A percentile compares a stretch with the other conserved stretches of the same genome.
phyloP scores from a whole-genome alignment of 2,797 vertebrate species.

The Chromis chromis region DNA sequence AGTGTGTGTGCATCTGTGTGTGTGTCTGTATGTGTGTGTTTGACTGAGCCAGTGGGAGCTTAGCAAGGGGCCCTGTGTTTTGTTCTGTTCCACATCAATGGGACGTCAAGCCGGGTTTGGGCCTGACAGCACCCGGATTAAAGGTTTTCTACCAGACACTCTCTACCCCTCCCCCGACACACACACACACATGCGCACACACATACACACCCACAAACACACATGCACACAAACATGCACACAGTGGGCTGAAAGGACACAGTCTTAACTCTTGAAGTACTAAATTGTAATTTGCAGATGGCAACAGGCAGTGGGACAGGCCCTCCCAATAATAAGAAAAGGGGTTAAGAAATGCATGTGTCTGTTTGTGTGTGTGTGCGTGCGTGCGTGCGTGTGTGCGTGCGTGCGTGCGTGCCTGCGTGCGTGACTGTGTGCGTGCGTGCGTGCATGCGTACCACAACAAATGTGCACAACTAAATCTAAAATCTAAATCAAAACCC shows the following conservation, averaged over 20 bases:
- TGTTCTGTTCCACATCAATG: constrained; percentile 92
- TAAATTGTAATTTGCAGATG: constrained; percentile 88
- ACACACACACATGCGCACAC: constrained; percentile 40
- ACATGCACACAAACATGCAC: constrained; percentile 42
- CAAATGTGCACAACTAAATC: constrained; percentile 37
- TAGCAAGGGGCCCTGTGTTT: constrained; percentile 86
- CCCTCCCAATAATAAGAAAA: constrained; percentile 59
- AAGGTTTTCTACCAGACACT: constrained; percentile 87
- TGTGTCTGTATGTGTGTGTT: constrained; percentile 22
- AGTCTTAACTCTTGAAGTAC: constrained; percentile 87
- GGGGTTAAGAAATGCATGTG: constrained; percentile 32
- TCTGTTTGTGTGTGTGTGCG: background rate
- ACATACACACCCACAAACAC: constrained; percentile 13
- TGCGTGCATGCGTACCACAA: constrained; percentile 3
- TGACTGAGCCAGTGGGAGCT: constrained; percentile 68
- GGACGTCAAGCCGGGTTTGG: constrained; percentile 89
- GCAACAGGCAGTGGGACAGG: constrained; percentile 74
- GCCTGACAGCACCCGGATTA: constrained; percentile 89
- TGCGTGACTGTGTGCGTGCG: background rate
- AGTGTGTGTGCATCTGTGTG: constrained; percentile 45
- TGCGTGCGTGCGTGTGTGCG: too few relatives aligned
- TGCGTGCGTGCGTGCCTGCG: too few relatives aligned
- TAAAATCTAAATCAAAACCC: constrained; percentile 6
- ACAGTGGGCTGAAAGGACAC: constrained; percentile 81
- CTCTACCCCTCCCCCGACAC: constrained; percentile 73